phyloP scores from a whole-genome alignment of 1,140 invertebrate genomes.

The Monochamus saltuarius region DNA sequence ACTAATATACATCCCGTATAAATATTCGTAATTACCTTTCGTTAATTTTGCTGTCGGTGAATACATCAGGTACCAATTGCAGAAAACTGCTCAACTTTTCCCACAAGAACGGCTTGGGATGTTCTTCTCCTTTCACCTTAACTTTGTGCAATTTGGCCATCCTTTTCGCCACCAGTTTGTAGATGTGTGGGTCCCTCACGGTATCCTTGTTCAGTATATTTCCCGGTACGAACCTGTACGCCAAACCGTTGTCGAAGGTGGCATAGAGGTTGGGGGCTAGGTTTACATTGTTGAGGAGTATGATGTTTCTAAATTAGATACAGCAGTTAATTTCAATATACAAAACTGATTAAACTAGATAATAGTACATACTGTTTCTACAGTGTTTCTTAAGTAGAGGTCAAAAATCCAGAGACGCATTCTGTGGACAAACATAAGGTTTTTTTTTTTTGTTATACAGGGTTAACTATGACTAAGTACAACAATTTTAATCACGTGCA shows the following conservation, averaged over 20 bases:
- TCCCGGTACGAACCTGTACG: slow-evolving; percentile 89
- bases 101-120: slow-evolving; percentile 68
- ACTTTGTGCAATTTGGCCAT: slow-evolving; percentile 82
- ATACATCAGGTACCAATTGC: slow-evolving; percentile 67
- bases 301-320: slow-evolving; percentile 62
- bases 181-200: slow-evolving; percentile 71
- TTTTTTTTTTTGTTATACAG: too few relatives aligned
- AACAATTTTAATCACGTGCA: too few relatives aligned
- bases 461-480: too few relatives aligned
- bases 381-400: too few relatives aligned
- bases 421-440: too few relatives aligned
- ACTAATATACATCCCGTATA: too few relatives aligned
- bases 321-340: background rate
- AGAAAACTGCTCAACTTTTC: slow-evolving; percentile 74
- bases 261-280: slow-evolving; percentile 86
- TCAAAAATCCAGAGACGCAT: too few relatives aligned
- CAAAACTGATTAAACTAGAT: too few relatives aligned
- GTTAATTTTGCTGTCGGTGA: slow-evolving; percentile 63
- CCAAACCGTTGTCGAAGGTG: slow-evolving; percentile 91
- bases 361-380: too few relatives aligned
- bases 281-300: slow-evolving; percentile 69
- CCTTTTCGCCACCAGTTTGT: slow-evolving; percentile 70
- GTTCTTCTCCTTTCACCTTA: slow-evolving; percentile 45
- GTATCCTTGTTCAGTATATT: slow-evolving; percentile 70
- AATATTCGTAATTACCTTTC: slow-evolving; percentile 27